Evolutionary conservation across 2,888 invertebrate species (phyloP).

Genomic region (Aspidapion aeneum): DNA sequence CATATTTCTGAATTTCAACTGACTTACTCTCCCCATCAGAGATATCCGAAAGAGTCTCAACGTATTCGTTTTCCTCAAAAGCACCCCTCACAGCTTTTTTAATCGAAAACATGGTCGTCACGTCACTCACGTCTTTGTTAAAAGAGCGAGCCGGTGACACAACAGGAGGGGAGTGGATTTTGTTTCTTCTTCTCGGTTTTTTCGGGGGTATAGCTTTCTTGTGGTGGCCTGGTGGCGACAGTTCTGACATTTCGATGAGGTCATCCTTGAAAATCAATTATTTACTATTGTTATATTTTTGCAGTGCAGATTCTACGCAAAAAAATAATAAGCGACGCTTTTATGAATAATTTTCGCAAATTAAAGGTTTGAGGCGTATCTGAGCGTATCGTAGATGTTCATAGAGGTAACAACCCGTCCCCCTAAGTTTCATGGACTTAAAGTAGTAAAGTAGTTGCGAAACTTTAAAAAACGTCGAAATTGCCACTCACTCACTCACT

Average conservation of each 20-base stretch:
- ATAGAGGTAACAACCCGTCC: too few species aligned
- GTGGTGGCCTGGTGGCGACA: constrained; percentile 1
- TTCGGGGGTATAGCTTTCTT: background rate
- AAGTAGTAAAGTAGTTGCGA: too few species aligned
- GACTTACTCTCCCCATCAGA: constrained; percentile 13
- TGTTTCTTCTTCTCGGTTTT: constrained; percentile 7
- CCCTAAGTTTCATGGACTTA: too few species aligned
- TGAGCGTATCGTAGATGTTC: too few species aligned
- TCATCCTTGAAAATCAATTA: constrained; percentile 20
- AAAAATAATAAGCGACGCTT: too few species aligned
- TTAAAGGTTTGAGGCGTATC: too few species aligned
- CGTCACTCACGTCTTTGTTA: constrained; percentile 13
- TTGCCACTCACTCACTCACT: too few species aligned
- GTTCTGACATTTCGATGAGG: constrained; percentile 15
- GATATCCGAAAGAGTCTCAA: constrained; percentile 15
- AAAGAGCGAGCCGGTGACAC: constrained; percentile 5
- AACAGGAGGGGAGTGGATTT: constrained; percentile 17
- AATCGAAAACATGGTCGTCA: constrained; percentile 17
- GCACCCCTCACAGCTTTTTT: constrained; percentile 11
- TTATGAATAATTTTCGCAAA: too few species aligned
- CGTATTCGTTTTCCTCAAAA: constrained; percentile 1
- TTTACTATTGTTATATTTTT: too few species aligned
- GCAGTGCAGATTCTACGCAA: too few species aligned
- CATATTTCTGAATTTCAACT: background rate
- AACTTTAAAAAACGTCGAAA: too few species aligned